A percentile compares a stretch with the other conserved stretches of the same genome.
Evolutionary conservation across 2,113 vertebrate genomes (phyloP).

Genomic region (Alligator sinensis): DNA sequence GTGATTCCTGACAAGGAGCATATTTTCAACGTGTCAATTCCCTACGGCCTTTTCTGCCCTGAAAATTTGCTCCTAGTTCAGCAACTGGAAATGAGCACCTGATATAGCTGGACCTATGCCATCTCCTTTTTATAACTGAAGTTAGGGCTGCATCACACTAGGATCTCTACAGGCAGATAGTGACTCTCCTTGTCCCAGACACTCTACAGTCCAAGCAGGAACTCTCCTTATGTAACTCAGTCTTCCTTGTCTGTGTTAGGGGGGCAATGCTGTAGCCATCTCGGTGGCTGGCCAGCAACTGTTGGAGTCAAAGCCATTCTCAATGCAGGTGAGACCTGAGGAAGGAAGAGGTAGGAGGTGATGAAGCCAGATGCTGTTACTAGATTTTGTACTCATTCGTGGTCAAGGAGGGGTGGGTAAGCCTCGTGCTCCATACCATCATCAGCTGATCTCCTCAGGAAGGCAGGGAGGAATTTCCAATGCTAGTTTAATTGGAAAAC

Average conservation of each 20-base stretch:
- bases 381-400: background rate
- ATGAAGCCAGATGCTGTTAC: background rate
- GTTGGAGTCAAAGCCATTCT: background rate
- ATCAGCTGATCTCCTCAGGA: background rate
- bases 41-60: background rate
- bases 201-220: background rate
- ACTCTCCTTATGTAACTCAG: background rate
- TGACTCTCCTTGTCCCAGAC: background rate
- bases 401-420: background rate
- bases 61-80: background rate
- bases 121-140: background rate
- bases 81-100: background rate
- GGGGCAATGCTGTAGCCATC: background rate
- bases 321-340: background rate
- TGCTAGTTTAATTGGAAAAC: too few species aligned
- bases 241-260: background rate
- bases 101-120: background rate
- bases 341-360: too few species aligned
- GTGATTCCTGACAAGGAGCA: background rate
- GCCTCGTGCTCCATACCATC: background rate
- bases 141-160: background rate
- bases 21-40: background rate
- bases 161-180: background rate
- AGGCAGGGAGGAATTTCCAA: background rate
- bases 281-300: background rate